A percentile compares a stretch with the other conserved stretches of the same genome.
Conservation (phyloP, 2,113 vertebrate genomes). For the Bubo scandiacus region DNA sequence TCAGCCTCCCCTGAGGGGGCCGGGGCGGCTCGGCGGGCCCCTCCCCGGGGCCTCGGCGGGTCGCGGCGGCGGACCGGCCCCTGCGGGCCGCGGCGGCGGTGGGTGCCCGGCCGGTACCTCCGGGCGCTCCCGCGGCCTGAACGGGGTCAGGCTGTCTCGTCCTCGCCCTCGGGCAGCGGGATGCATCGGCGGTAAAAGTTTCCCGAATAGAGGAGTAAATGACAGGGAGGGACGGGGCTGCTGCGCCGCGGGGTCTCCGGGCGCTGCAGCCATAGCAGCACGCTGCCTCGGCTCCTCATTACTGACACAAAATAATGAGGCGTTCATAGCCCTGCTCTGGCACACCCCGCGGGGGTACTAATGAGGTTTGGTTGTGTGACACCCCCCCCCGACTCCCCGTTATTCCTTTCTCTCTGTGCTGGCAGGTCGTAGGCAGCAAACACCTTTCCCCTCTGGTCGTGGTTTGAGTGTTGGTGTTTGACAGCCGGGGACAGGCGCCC, state of each 20-base stretch:
- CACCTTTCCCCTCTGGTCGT: background rate
- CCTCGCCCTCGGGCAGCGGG: background rate
- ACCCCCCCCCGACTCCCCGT: too few relatives aligned
- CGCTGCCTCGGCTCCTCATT: background rate
- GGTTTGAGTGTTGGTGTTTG: background rate
- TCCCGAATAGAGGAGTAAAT: background rate
- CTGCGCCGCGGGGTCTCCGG: background rate
- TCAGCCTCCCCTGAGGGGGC: background rate
- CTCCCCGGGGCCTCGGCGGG: background rate
- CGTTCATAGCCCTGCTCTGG: fast-evolving
- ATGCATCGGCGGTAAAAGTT: background rate
- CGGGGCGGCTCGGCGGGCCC: background rate
- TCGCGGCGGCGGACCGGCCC: background rate
- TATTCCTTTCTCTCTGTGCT: fast-evolving
- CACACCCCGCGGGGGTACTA: fast-evolving
- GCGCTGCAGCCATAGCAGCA: background rate
- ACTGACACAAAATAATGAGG: fast-evolving
- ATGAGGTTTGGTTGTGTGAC: fast-evolving
- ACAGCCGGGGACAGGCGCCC: background rate
- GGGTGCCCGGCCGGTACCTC: background rate
- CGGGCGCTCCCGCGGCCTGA: background rate
- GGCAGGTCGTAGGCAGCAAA: background rate
- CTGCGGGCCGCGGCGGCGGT: background rate
- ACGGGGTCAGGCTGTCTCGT: background rate
- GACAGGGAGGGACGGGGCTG: background rate